Evolutionary conservation across 2,113 vertebrate genomes (phyloP), one percentile per base, ranked within the genome.

Genomic region (Oriolus oriolus): DNA sequence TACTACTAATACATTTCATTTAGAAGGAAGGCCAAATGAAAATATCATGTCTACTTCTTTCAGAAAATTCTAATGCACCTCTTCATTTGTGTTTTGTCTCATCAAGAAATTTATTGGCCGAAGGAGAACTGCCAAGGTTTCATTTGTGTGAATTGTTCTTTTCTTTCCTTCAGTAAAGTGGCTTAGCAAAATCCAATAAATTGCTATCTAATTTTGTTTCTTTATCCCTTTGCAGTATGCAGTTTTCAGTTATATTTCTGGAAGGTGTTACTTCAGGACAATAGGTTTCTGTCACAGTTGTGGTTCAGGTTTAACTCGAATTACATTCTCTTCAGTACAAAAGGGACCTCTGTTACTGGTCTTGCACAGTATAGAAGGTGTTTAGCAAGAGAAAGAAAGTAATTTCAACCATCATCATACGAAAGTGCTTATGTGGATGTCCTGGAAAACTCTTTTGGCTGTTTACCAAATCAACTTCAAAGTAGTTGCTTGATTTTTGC

Each of bases 1-100:
- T 81, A 95, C 91, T 75, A 95, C 84, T 79, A 96, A 95, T 80
- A 88, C 37, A 84, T 90, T 96, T 87, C 37, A 91, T 89, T 89
- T 71, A 76, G 49, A 82, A 84, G n/a, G 56, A 85, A 84, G 37
- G 49, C 18, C 57, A 94, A 92, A 87, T 45, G 31, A 87, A 95
- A 94, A 65, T 26, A 75, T 39, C 13, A 42, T 47, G 42, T 37
- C 44, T 87, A 9, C 45, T 84, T 91, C 35, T 93, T 95, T 82
- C 45, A 78, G 66, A 70, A 94, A 87, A 82, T 84, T 91, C 81
- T 82, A 70, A 78, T 89, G 45, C n/a, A 65, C 66, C 49, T 84
- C 69, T 71, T 89, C 12, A 53, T 79, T 89, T 91, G 20, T 60
- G 57, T 75, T 60, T 68, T 81, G 53, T 75, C 60, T 82, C 30